Percentiles rank a stretch among this genome's conserved stretches.
phyloP scores from a whole-genome alignment of 2,113 vertebrate species.

The Lampris megalopsis region DNA sequence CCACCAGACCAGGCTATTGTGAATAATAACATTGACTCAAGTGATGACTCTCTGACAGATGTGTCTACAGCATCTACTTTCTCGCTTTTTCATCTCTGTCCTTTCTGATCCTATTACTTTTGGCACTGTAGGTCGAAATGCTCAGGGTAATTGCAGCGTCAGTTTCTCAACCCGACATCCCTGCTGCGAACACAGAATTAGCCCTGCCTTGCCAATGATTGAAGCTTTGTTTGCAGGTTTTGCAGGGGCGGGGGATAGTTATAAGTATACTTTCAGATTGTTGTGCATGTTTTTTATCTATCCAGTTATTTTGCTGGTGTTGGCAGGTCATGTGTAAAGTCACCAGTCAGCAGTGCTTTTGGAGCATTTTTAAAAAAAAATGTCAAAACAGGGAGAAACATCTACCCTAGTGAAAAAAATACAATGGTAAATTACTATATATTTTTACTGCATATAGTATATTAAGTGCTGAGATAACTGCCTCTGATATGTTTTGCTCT shows the following conservation, averaged over 20 bases:
- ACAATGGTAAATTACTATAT: background rate
- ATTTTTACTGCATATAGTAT: background rate
- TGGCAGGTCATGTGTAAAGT: background rate
- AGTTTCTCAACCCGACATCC: conserved; percentile 53
- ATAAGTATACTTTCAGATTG: background rate
- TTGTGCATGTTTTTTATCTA: background rate
- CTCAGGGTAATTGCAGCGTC: conserved; percentile 35
- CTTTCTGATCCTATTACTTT: conserved; percentile 50
- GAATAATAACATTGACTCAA: conserved; percentile 39
- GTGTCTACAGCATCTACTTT: conserved; percentile 28
- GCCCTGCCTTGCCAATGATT: conserved; percentile 5
- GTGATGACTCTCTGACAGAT: conserved; percentile 23
- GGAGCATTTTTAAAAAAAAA: background rate
- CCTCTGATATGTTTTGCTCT: conserved; percentile 40
- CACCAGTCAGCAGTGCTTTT: background rate
- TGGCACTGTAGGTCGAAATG: conserved; percentile 62
- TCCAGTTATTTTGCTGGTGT: background rate
- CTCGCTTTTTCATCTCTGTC: conserved; percentile 35
- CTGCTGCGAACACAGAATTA: conserved; percentile 54
- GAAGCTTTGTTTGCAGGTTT: conserved; percentile 33
- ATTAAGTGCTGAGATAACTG: conserved; percentile 12
- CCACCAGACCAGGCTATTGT: conserved; percentile 42
- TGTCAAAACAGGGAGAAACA: background rate
- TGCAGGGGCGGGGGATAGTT: background rate
- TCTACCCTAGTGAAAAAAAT: background rate